Evolutionary conservation across 2,113 vertebrate species (phyloP).

Genomic region (Neotoma lepida): DNA sequence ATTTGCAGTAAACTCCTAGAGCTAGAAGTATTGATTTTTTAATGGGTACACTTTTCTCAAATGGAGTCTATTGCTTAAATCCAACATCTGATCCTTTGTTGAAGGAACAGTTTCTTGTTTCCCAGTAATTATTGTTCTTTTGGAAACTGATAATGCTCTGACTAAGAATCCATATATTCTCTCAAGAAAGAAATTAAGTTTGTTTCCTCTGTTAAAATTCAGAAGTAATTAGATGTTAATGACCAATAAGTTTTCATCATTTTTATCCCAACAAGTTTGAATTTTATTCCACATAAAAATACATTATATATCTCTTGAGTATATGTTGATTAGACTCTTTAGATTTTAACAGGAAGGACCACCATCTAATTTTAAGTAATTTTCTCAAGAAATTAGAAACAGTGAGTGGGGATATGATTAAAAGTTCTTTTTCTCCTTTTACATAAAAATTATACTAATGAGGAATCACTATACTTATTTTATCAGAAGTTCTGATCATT

Average conservation of each 20-base stretch:
- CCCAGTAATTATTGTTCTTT: constrained; percentile 72
- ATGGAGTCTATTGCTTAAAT: constrained; percentile 74
- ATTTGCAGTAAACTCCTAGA: constrained; percentile 73
- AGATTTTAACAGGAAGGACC: not conserved
- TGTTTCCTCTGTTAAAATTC: constrained; percentile 44
- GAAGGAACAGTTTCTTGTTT: constrained; percentile 75
- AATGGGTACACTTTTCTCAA: constrained; percentile 78
- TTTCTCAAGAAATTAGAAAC: not conserved
- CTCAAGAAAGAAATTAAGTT: constrained; percentile 68
- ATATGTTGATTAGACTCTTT: not conserved
- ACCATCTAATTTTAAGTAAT: not conserved
- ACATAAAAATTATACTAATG: not conserved
- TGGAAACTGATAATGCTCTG: constrained; percentile 49
- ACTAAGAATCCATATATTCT: constrained; percentile 70
- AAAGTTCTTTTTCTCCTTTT: not conserved
- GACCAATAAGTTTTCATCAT: constrained; percentile 48
- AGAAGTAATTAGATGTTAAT: constrained; percentile 58
- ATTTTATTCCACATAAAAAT: not conserved
- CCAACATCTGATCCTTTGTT: constrained; percentile 64
- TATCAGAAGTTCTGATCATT: not conserved
- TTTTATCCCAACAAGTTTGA: not conserved
- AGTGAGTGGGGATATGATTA: not conserved
- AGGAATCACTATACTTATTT: not conserved
- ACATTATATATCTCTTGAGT: not conserved
- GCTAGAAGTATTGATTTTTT: constrained; percentile 79